These are phyloP conservation scores for Holcopasites calliopsidis DNA, from an alignment of 1,140 invertebrate genomes.

Conservation along the genomic window DNA sequence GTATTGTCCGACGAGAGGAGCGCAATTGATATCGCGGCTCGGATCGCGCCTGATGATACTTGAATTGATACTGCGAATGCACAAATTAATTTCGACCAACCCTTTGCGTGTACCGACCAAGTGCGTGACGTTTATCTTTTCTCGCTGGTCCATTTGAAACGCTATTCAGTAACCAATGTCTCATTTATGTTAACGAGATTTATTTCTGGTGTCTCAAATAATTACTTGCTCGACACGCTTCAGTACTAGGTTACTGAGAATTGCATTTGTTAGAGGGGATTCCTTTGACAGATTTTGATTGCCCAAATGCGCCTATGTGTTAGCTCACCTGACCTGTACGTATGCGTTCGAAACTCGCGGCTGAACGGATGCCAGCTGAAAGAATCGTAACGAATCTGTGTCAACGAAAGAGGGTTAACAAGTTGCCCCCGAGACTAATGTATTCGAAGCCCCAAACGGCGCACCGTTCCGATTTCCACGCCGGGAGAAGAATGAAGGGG, in stretches of 20 bases:
- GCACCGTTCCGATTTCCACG: conserved; percentile 39
- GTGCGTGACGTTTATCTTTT: background rate
- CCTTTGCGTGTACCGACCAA: background rate
- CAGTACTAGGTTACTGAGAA: too few relatives aligned
- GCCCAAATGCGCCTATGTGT: too few relatives aligned
- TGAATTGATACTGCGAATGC: conserved; percentile 5
- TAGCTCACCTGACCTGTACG: too few relatives aligned
- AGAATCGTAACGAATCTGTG: background rate
- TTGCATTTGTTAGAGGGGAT: background rate
- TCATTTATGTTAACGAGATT: background rate
- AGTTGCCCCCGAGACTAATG: conserved; percentile 28
- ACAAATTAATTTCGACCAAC: conserved; percentile 17
- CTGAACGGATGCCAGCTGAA: background rate
- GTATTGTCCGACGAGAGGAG: conserved; percentile 11
- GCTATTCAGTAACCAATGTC: background rate
- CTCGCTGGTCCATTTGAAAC: background rate
- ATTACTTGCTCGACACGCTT: background rate
- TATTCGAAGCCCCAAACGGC: conserved; percentile 27
- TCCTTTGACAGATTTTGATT: too few relatives aligned
- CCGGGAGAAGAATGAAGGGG: conserved; percentile 6
- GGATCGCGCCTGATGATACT: conserved; percentile 22
- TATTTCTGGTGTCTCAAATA: background rate
- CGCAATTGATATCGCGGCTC: conserved; percentile 25
- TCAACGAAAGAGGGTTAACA: conserved; percentile 16
- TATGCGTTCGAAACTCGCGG: background rate